phyloP scores from a whole-genome alignment of 2,797 vertebrate genomes.

The Chaunax sp. region DNA sequence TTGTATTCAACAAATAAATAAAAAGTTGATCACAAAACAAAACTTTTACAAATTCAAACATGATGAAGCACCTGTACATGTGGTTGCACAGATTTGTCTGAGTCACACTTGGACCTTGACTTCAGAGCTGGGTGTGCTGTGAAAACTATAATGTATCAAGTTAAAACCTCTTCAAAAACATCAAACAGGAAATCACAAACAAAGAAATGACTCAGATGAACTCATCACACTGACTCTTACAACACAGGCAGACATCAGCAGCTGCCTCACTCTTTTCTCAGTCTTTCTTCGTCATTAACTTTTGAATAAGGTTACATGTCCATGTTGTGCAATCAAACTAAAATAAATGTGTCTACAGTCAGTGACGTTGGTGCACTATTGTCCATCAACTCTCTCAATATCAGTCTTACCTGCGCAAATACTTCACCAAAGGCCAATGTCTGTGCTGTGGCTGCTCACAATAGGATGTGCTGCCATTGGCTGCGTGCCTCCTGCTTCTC shows the following conservation, averaged over 20 bases:
- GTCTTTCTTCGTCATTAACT: not conserved
- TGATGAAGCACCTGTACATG: too few relatives aligned
- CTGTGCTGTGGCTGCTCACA: slow-evolving; percentile 29
- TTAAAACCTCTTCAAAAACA: not conserved
- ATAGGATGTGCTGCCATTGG: slow-evolving; percentile 44
- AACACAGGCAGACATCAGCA: too few relatives aligned
- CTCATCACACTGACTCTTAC: too few relatives aligned
- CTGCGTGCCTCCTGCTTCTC: slow-evolving; percentile 12
- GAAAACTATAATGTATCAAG: not conserved
- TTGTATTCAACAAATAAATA: too few relatives aligned
- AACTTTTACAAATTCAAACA: too few relatives aligned
- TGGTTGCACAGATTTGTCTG: not conserved
- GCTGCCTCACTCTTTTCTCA: not conserved
- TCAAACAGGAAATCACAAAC: not conserved
- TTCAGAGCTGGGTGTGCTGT: not conserved
- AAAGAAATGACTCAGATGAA: not conserved
- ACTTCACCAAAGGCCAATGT: slow-evolving; percentile 30
- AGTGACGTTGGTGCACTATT: slow-evolving; percentile 52
- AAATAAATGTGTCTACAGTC: slow-evolving; percentile 41
- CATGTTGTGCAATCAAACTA: slow-evolving; percentile 26
- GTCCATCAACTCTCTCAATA: slow-evolving; percentile 40
- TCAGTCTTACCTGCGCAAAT: slow-evolving; percentile 52
- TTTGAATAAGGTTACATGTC: slow-evolving; percentile 15
- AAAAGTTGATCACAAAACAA: too few relatives aligned
- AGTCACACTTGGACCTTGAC: not conserved